Evolutionary conservation across 2,113 vertebrate species (phyloP).

Genomic region (Nerophis lumbriciformis): DNA sequence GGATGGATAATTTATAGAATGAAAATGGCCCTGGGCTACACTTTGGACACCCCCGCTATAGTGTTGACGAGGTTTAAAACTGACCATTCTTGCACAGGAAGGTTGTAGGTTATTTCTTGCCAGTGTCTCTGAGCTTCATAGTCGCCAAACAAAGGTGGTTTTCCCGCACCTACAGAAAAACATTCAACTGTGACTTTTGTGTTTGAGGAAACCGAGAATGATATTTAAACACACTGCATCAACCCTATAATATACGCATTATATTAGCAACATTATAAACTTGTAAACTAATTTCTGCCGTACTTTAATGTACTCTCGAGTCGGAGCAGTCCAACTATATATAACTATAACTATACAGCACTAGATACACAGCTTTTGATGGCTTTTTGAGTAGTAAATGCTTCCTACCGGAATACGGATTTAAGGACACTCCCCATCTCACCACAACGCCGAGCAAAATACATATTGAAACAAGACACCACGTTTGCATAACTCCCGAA

Average conservation of each 20-base stretch:
- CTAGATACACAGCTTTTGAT: background rate
- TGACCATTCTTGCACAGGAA: slow-evolving; percentile 87
- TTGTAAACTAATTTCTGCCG: background rate
- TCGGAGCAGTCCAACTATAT: background rate
- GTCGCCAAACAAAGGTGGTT: slow-evolving; percentile 91
- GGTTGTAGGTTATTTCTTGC: slow-evolving; percentile 94
- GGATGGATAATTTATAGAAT: too few relatives aligned
- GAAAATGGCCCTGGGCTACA: too few relatives aligned
- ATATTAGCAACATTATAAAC: background rate
- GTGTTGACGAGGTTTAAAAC: slow-evolving; percentile 23
- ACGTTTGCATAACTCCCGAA: slow-evolving; percentile 77
- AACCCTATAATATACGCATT: background rate
- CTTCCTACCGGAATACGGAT: slow-evolving; percentile 86
- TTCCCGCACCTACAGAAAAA: slow-evolving; percentile 80
- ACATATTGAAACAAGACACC: slow-evolving; percentile 72
- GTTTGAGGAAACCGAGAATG: background rate
- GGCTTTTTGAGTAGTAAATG: background rate
- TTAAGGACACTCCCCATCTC: slow-evolving; percentile 91
- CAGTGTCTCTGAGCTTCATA: slow-evolving; percentile 98
- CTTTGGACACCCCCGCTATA: too few relatives aligned
- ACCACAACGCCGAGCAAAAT: slow-evolving; percentile 78
- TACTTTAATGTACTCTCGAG: background rate
- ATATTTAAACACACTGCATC: background rate
- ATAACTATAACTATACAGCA: background rate
- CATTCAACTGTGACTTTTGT: slow-evolving; percentile 17